Evolutionary conservation across 2,113 vertebrate species (phyloP), one percentile per base, ranked within the genome.

Genomic region (Salvelinus fontinalis): DNA sequence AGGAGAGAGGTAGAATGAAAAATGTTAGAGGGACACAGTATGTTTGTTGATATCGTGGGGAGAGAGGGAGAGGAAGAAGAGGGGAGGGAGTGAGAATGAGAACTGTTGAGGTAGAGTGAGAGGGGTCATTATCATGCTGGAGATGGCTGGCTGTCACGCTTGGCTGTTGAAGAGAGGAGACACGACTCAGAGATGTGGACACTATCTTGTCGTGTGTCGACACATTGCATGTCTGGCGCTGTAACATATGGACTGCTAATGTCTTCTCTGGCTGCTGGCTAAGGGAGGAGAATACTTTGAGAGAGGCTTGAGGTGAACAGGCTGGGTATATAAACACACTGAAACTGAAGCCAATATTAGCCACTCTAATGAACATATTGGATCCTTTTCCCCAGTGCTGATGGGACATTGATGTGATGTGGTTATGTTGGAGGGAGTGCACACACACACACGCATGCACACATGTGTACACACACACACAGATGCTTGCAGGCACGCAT

Each of bases 201-300:
- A 79, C 84, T 87, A 79, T 88, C 76, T 81, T 83, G 86, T 85
- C 81, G 82, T 74, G 79, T 82, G 86, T 80, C 82, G 78, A 75
- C 83, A 84, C 78, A 84, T 79, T 75, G 85, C 83, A 84, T 78
- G 81, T 81, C 73, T 77, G 66, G 9, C 67, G 80, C 74, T 1
- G 74, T 70, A 85, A 81, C 84, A 84, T 81, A 84, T 80, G 71
- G 81, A 85, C 73, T 67, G 78, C 81, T 82, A 85, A 84, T 83
- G 81, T 68, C 81, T 69, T 80, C 65, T 68, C 11, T 76, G 75
- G 83, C 84, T 82, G 27, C 26, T 2, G 39, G 39, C 39, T 1
- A 78, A 83, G 67, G 3, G 67, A 71, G 24, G 24, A 49, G 14
- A 49, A 54, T 29, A 24, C 20, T 8, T 2, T 16, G 3, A 39